phyloP scores from a whole-genome alignment of 2,797 vertebrate genomes.

The Anabacerthia variegaticeps region DNA sequence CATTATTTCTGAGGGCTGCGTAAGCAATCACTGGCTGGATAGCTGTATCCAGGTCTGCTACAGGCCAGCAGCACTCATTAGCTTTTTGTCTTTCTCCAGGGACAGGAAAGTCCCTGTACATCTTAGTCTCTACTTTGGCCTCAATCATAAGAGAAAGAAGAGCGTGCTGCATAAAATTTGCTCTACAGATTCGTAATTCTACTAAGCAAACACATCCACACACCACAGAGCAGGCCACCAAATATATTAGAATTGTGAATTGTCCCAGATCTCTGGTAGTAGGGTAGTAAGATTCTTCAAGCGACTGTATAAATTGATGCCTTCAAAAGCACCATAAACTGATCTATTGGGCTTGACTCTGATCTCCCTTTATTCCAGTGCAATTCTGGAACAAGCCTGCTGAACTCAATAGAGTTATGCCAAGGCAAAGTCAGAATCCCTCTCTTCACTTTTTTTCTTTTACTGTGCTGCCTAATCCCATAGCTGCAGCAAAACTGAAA shows the following conservation, averaged over 20 bases:
- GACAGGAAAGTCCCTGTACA: background rate
- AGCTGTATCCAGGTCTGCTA: background rate
- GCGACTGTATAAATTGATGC: conserved; percentile 27
- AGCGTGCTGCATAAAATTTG: background rate
- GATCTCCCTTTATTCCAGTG: background rate
- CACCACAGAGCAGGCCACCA: conserved; percentile 38
- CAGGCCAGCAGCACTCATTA: background rate
- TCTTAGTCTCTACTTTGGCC: background rate
- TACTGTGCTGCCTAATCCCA: conserved; percentile 10
- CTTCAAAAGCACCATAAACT: conserved; percentile 25
- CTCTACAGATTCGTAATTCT: conserved; percentile 31
- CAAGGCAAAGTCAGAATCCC: background rate
- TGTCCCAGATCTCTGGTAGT: background rate
- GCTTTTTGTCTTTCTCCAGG: background rate
- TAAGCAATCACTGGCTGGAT: background rate
- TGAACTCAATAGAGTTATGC: background rate
- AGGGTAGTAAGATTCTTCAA: conserved; percentile 42
- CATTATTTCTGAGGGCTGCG: background rate
- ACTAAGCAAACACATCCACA: conserved; percentile 43
- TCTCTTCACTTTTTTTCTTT: background rate
- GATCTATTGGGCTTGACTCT: conserved; percentile 1
- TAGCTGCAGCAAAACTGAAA: conserved; percentile 11
- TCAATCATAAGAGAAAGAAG: background rate
- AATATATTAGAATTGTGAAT: conserved; percentile 21
- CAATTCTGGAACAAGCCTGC: conserved; percentile 8